Conservation (phyloP, 2,797 vertebrate genomes). For the Cyprinella venusta region DNA sequence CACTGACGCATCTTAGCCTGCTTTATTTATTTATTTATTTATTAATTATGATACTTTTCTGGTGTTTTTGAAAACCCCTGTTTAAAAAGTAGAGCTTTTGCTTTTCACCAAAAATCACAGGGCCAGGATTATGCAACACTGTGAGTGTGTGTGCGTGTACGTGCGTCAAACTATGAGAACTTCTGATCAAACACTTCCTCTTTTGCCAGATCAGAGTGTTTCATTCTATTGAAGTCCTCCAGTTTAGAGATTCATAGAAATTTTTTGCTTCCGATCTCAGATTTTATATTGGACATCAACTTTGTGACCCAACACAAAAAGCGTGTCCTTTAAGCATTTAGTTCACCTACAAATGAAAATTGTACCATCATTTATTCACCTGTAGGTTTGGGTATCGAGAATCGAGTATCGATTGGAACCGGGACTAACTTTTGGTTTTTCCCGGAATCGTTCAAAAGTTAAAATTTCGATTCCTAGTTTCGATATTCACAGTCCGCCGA, state of each 20-base stretch:
- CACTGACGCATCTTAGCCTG: neutral
- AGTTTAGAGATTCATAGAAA: neutral
- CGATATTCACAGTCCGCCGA: no score
- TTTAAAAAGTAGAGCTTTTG: neutral
- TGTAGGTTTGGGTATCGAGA: no score
- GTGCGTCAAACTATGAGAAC: neutral
- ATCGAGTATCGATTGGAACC: no score
- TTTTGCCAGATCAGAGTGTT: conserved; percentile 11
- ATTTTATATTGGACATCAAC: neutral
- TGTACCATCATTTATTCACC: no score
- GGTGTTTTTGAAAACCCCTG: neutral
- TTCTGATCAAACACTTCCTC: neutral
- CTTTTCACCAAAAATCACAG: neutral
- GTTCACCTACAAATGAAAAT: no score
- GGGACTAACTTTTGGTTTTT: no score
- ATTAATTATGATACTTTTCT: neutral
- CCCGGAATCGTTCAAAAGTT: no score
- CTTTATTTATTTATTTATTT: neutral
- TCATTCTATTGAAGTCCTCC: neutral
- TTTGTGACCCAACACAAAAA: neutral
- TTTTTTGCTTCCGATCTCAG: neutral
- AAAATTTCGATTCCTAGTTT: no score
- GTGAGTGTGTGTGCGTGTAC: neutral
- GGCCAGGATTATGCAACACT: neutral
- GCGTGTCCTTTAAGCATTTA: neutral